Base-by-base conservation (phyloP, 1,140 invertebrate genomes). In the Heterodera carotae region DNA sequence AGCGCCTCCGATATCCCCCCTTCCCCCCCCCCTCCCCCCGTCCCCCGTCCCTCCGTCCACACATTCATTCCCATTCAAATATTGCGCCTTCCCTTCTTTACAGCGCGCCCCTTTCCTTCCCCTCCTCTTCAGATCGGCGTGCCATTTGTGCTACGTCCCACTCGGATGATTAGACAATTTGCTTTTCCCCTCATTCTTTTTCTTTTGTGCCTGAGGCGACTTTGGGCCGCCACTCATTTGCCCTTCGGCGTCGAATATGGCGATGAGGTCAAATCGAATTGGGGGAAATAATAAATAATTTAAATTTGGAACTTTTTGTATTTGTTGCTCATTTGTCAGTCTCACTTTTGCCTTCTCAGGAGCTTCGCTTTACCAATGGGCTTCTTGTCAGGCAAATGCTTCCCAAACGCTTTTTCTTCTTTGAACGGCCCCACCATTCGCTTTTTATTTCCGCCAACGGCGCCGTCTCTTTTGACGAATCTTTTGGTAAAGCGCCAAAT, bases 161-260 rank as follows among this genome's bases (percentile, higher is more conserved):
- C 27, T 18, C 27, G 15, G 27, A 34, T 66, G 27, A 66, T 29
- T 10, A n/a, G 10, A 4, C 27, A 29, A 29, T 29, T 29, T 10
- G 22, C 62, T 22, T 53, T 31, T 66, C 62, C 27, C 62, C 27
- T 29, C 62, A 29, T 34, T 31, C 25, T 66, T 12, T 66, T 1
- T 22, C 62, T 66, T 66, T 66, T 66, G 62, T 66, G 27, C 12
- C 12, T 66, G 62, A 22, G 15, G 62, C 62, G n/a, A 15, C 2
- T 8, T 74, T 74, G 34, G 48, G 79, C 79, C 66, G 80, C 78
- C 59, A 31, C 78, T 59, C 68, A 64, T 18, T 31, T 79, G 36
- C 78, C 78, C 15, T 79, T 33, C 72, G 78, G 78, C n/a, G 25
- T 59, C 25, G 29, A 64, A n/a, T 79, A 80, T 25, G 78, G 78